These are phyloP conservation scores for Pyrochroa serraticornis DNA, from an alignment of 2,888 invertebrate genomes.

Conservation along the genomic window DNA sequence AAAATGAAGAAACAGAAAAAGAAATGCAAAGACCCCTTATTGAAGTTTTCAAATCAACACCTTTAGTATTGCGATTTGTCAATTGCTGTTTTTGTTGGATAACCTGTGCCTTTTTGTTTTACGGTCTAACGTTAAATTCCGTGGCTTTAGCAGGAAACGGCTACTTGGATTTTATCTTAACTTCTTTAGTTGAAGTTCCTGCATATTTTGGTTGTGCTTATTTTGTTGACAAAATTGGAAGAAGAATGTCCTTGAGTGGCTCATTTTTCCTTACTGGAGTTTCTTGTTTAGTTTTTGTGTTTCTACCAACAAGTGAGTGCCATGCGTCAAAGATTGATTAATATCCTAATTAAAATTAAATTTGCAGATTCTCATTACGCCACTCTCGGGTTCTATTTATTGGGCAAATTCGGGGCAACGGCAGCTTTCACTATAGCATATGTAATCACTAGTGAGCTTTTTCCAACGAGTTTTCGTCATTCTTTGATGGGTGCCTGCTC, in stretches of 20 bases:
- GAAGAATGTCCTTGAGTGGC: slow-evolving; percentile 67
- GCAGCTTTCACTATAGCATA: slow-evolving; percentile 70
- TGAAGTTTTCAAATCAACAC: slow-evolving; percentile 62
- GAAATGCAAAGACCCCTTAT: slow-evolving; percentile 41
- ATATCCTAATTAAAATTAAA: not conserved
- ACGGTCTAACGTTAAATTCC: slow-evolving; percentile 79
- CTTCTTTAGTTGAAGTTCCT: slow-evolving; percentile 73
- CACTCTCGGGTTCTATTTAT: slow-evolving; percentile 62
- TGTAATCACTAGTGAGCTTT: slow-evolving; percentile 72
- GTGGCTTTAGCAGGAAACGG: slow-evolving; percentile 75
- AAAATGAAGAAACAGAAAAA: slow-evolving; percentile 7
- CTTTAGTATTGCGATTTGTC: slow-evolving; percentile 62
- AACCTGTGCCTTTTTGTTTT: slow-evolving; percentile 79
- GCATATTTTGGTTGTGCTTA: slow-evolving; percentile 70
- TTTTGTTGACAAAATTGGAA: slow-evolving; percentile 69
- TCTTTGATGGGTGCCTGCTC: slow-evolving; percentile 69
- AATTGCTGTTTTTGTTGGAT: slow-evolving; percentile 83
- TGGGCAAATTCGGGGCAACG: slow-evolving; percentile 71
- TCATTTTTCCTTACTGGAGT: slow-evolving; percentile 68
- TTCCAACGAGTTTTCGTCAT: slow-evolving; percentile 69
- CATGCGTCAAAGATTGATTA: not conserved
- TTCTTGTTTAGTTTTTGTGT: slow-evolving; percentile 66
- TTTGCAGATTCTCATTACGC: slow-evolving; percentile 61
- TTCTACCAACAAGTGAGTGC: slow-evolving; percentile 61
- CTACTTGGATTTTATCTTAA: slow-evolving; percentile 78